Evolutionary conservation across 1,140 invertebrate species (phyloP).

Genomic region (Copidosoma floridanum): DNA sequence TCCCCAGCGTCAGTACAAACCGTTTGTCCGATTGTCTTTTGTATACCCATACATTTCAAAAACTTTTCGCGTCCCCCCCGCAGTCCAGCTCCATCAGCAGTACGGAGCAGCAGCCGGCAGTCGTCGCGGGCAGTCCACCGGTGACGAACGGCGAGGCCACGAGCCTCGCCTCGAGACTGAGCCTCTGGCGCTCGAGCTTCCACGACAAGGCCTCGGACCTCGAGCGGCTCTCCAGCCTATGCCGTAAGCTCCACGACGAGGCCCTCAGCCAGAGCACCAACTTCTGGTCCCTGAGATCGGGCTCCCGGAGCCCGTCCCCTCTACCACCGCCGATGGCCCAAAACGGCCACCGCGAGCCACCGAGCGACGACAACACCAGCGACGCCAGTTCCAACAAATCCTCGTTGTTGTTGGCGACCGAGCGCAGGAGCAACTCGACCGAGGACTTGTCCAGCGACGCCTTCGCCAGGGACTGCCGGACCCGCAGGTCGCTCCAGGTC

Average conservation of each 20-base stretch:
- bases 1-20: conserved; percentile 11
- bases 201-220: conserved; percentile 1
- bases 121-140: too few relatives aligned
- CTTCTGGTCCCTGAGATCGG: background rate
- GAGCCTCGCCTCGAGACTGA: background rate
- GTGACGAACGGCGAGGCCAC: background rate
- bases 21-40: too few relatives aligned
- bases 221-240: conserved; percentile 47
- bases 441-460: conserved; percentile 49
- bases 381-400: too few relatives aligned
- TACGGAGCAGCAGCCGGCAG: too few relatives aligned
- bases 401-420: too few relatives aligned
- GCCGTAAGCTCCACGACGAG: conserved; percentile 46
- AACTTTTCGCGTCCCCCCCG: too few relatives aligned
- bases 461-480: conserved; percentile 44
- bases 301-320: background rate
- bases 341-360: too few relatives aligned
- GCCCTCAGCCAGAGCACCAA: conserved; percentile 18
- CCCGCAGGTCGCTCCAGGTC: conserved; percentile 64
- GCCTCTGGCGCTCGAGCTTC: conserved; percentile 2
- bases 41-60: too few relatives aligned
- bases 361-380: too few relatives aligned
- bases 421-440: conserved; percentile 47
- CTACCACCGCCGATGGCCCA: background rate
- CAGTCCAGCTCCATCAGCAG: too few relatives aligned